Evolutionary conservation across 2,888 invertebrate genomes (phyloP), one percentile per base, ranked within the genome.

Genomic region (Macropis europaea): DNA sequence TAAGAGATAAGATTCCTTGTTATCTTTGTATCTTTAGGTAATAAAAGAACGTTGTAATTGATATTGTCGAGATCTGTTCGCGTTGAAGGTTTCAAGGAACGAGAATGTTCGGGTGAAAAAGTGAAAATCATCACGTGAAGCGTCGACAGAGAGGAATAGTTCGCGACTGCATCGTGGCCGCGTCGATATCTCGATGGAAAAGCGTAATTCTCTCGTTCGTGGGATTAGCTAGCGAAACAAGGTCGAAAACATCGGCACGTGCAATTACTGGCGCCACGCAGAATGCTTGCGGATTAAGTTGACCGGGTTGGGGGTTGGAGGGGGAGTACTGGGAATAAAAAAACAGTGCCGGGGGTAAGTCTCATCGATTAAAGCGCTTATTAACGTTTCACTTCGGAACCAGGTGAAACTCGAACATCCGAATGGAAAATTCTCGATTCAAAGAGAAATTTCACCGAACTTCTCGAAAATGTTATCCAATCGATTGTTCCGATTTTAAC

Each of bases 381-480:
- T 77, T 73, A 77, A 70, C 67, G 67, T 77, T 73, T 60, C 63
- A 52, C 57, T 70, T 73, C 47, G 61, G 67, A 77, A 73, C 61
- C 60, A 63, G 68, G 61, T 59, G 36, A 63, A 40, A 38, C 48
- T 5, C 5, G 3, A 3, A 9, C 36, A 15, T 34, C n/a, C 24
- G 7, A 56, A 17, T 24, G 5, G 26, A 54, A 47, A 36, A 28
- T 36, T 43, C 24, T 22, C 26, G 50, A 24, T 32, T 53, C 42
- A 9, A 43, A 3, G 5, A 15, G n/a, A 19, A 19, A 36, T 24
- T 30, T 13, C 36, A 15, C 3, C n/a, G 26, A n/a, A 30, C 22
- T 7, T 28, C 19, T 17, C 17, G 22, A 50, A 38, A 22, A 34
- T 13, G 3, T 7, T 11, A n/a, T n/a, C 42, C 42, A n/a, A 43